These are phyloP conservation scores for Xiphophorus couchianus DNA, from an alignment of 2,113 vertebrate genomes.

Conservation along the genomic window DNA sequence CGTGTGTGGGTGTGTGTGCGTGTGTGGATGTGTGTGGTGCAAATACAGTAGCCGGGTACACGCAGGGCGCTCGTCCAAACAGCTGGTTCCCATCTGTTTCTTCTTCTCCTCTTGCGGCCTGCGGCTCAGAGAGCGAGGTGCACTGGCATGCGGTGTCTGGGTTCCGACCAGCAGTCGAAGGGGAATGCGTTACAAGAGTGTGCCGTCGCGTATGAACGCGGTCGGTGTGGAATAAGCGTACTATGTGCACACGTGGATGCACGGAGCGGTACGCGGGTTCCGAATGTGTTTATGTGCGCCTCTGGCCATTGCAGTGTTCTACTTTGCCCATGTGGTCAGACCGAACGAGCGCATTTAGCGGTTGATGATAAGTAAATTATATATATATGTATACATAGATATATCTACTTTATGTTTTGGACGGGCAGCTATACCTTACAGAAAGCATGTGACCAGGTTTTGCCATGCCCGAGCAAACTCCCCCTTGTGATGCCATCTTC, in stretches of 20 bases:
- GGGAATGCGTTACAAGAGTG: conserved; percentile 65
- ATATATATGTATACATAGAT: too few relatives aligned
- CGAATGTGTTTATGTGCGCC: conserved; percentile 12
- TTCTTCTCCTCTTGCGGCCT: conserved; percentile 70
- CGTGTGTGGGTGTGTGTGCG: conserved; percentile 9
- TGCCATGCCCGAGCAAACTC: conserved; percentile 23
- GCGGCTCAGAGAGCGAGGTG: conserved; percentile 72
- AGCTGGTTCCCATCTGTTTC: conserved; percentile 81
- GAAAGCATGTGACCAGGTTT: conserved; percentile 30
- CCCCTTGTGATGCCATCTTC: conserved; percentile 48
- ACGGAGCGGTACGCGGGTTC: too few relatives aligned
- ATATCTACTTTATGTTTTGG: conserved; percentile 41
- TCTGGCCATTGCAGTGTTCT: conserved; percentile 32
- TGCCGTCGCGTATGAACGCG: conserved; percentile 65
- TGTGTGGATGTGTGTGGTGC: conserved; percentile 54
- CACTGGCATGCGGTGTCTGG: conserved; percentile 75
- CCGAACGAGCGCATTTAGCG: conserved; percentile 25
- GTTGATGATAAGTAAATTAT: conserved; percentile 52
- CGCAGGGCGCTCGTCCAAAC: conserved; percentile 73
- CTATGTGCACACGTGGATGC: conserved; percentile 56
- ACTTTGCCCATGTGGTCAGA: conserved; percentile 31
- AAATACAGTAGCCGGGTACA: conserved; percentile 76
- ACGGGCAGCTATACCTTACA: conserved; percentile 24
- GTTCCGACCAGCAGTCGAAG: conserved; percentile 60
- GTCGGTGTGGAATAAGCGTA: conserved; percentile 54